Evolutionary conservation across 2,113 vertebrate genomes (phyloP).

Genomic region (Deroptyus accipitrinus): DNA sequence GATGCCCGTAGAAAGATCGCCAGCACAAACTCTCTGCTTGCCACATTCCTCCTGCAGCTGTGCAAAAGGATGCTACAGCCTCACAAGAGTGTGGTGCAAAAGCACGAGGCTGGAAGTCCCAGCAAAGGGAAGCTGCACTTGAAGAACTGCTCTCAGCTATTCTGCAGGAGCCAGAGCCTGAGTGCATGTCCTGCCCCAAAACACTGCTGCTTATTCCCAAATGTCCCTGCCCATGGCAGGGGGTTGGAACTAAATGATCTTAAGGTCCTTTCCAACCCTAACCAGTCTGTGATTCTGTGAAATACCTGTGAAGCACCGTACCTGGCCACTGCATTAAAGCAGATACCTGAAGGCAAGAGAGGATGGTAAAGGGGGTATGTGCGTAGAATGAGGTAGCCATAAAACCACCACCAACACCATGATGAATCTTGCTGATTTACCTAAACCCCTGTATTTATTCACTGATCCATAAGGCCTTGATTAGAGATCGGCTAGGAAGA

Average conservation of each 20-base stretch:
- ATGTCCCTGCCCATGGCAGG: not conserved
- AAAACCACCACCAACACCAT: not conserved
- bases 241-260: not conserved
- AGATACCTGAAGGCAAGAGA: not conserved
- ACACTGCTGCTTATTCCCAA: not conserved
- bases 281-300: not conserved
- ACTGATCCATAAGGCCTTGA: not conserved
- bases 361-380: not conserved
- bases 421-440: not conserved
- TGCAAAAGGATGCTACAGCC: not conserved
- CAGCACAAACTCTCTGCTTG: not conserved
- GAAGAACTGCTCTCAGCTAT: not conserved
- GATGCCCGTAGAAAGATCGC: not conserved
- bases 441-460: not conserved
- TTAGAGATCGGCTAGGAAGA: not conserved
- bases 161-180: not conserved
- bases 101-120: accelerated
- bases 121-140: not conserved
- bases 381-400: not conserved
- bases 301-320: not conserved
- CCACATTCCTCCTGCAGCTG: accelerated
- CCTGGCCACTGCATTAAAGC: not conserved
- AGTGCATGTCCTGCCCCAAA: accelerated
- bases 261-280: not conserved
- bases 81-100: accelerated